Conservation (phyloP, 2,797 vertebrate genomes). For the Uromys caudimaculatus region DNA sequence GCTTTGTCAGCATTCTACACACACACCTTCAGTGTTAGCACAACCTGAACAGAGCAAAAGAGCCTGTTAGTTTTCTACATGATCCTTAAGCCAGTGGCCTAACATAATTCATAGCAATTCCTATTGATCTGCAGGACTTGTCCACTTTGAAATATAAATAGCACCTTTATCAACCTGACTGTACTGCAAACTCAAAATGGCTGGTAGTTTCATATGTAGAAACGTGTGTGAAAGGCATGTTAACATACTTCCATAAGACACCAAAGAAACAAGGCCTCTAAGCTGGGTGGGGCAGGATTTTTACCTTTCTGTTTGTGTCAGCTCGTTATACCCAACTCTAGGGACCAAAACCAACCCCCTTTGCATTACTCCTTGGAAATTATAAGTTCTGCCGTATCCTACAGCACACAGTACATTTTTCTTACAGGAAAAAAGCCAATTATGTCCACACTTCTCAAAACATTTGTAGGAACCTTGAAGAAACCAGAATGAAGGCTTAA, state of each 20-base stretch:
- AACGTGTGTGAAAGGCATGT: constrained; percentile 56
- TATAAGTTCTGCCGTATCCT: background rate
- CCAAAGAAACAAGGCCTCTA: constrained; percentile 71
- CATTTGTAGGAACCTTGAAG: constrained; percentile 23
- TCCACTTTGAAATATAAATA: constrained; percentile 48
- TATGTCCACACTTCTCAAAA: constrained; percentile 28
- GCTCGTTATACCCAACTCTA: background rate
- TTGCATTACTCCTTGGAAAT: background rate
- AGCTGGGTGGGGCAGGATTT: constrained; percentile 41
- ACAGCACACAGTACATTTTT: background rate
- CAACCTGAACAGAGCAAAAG: constrained; percentile 25
- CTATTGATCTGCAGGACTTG: constrained; percentile 60
- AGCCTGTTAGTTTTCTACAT: constrained; percentile 54
- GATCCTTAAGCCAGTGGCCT: constrained; percentile 34
- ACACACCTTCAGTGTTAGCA: constrained; percentile 65
- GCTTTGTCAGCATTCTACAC: background rate
- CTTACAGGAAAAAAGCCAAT: constrained; percentile 38
- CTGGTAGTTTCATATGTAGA: constrained; percentile 70
- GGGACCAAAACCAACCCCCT: constrained; percentile 53
- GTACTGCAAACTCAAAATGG: background rate
- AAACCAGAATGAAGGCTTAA: constrained; percentile 60
- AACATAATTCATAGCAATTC: constrained; percentile 38
- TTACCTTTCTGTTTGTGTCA: constrained; percentile 37
- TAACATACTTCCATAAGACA: constrained; percentile 68
- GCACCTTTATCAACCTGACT: constrained; percentile 48